Percentiles rank a stretch among this genome's conserved stretches.
phyloP scores from a whole-genome alignment of 2,797 vertebrate genomes.

The Micrastur ruficollis region DNA sequence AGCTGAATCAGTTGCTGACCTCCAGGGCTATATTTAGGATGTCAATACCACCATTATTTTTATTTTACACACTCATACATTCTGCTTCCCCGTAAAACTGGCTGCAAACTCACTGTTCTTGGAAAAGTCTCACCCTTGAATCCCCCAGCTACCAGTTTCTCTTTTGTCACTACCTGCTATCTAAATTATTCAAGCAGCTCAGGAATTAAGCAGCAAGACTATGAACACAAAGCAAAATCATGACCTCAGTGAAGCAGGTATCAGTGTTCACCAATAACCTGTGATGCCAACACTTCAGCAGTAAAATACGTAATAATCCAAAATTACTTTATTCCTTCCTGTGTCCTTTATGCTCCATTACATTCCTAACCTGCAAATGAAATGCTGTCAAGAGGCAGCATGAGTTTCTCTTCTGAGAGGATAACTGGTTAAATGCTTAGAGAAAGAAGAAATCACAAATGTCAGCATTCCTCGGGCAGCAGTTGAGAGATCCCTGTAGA shows the following conservation, averaged over 20 bases:
- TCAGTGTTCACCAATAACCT: background rate
- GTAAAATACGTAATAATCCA: background rate
- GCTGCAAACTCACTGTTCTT: background rate
- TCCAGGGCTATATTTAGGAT: background rate
- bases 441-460: background rate
- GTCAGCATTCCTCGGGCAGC: background rate
- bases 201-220: background rate
- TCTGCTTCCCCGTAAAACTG: background rate
- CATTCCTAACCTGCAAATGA: background rate
- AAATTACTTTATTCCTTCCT: background rate
- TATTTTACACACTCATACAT: background rate
- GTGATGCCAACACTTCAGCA: background rate
- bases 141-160: background rate
- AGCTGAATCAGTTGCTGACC: background rate
- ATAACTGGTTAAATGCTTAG: background rate
- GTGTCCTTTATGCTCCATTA: background rate
- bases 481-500: background rate
- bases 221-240: background rate
- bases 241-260: background rate
- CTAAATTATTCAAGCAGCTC: background rate
- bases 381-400: background rate
- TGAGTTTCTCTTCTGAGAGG: background rate
- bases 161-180: background rate
- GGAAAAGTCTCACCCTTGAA: background rate
- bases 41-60: background rate